phyloP scores from a whole-genome alignment of 2,888 invertebrate species.

The Oscheius sp. region DNA sequence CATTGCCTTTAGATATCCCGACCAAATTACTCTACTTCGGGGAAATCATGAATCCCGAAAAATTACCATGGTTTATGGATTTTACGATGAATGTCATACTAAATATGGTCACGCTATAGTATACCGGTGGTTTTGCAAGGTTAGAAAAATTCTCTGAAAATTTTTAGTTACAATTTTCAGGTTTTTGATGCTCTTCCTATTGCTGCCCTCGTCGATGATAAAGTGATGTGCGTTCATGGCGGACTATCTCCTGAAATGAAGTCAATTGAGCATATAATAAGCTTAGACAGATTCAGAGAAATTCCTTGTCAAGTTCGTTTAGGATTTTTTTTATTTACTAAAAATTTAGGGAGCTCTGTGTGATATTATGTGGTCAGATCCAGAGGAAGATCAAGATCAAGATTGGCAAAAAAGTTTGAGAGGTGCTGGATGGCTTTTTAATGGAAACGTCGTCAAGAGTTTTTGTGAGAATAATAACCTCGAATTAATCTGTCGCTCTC shows the following conservation, averaged over 20 bases:
- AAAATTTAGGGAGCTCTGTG: slow-evolving; percentile 88
- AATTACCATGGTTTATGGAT: slow-evolving; percentile 84
- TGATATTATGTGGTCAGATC: slow-evolving; percentile 99
- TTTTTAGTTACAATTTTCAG: slow-evolving; percentile 24
- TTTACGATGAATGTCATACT: slow-evolving; percentile 89
- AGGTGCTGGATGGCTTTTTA: slow-evolving; percentile 67
- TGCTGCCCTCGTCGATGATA: slow-evolving; percentile 97
- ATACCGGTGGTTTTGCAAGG: slow-evolving; percentile 97
- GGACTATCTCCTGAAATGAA: slow-evolving; percentile 95
- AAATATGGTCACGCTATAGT: slow-evolving; percentile 99
- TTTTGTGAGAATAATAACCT: slow-evolving; percentile 93
- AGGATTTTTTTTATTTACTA: background rate
- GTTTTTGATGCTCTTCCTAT: slow-evolving; percentile 87
- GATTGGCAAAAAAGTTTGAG: slow-evolving; percentile 72
- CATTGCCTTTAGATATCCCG: slow-evolving; percentile 77
- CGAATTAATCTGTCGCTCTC: slow-evolving; percentile 93
- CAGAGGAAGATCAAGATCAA: slow-evolving; percentile 90
- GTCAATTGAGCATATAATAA: slow-evolving; percentile 80
- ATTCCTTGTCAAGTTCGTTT: slow-evolving; percentile 51
- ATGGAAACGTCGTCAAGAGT: slow-evolving; percentile 82
- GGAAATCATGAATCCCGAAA: slow-evolving; percentile 99
- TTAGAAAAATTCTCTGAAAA: slow-evolving; percentile 16
- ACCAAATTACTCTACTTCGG: slow-evolving; percentile 87
- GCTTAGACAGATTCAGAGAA: slow-evolving; percentile 53
- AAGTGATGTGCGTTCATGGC: slow-evolving; percentile 95